These are phyloP conservation scores for Eucidaris tribuloides DNA, from an alignment of 35 echinoderm and acorn worm species.

Conservation along the genomic window DNA sequence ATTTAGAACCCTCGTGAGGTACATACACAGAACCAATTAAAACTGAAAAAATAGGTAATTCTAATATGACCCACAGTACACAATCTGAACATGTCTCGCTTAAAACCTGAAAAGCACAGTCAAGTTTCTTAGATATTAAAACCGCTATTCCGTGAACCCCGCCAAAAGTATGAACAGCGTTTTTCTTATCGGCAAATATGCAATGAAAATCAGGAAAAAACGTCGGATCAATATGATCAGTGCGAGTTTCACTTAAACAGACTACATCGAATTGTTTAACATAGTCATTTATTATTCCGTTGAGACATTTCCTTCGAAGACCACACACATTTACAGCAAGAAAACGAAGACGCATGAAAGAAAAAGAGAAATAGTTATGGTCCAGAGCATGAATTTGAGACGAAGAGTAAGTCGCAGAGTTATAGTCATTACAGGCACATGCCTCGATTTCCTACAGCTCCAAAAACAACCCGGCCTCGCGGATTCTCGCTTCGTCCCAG, in stretches of 20 bases:
- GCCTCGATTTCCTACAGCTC: background rate
- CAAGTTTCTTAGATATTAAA: background rate
- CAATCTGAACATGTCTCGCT: conserved; percentile 13
- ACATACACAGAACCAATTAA: too few species aligned
- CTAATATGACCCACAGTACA: conserved; percentile 23
- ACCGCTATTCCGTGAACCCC: background rate
- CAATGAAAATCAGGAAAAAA: background rate
- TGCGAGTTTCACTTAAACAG: conserved; percentile 14
- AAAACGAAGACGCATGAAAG: too few species aligned
- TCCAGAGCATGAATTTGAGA: too few species aligned
- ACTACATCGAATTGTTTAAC: background rate
- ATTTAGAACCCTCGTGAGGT: conserved; percentile 20
- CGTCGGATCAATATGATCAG: background rate
- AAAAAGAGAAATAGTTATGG: too few species aligned
- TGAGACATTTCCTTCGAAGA: too few species aligned
- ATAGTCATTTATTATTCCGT: background rate
- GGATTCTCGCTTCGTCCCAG: background rate
- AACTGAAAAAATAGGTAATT: conserved; percentile 7
- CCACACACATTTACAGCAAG: too few species aligned
- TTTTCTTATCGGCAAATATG: background rate
- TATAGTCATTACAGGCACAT: conserved; percentile 5
- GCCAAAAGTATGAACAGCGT: background rate
- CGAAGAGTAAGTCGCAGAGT: too few species aligned
- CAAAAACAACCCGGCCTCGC: background rate
- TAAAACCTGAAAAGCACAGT: conserved; percentile 11